Evolutionary conservation across 2,888 invertebrate genomes (phyloP), one percentile per base, ranked within the genome.

Genomic region (Acrobasis consociella): DNA sequence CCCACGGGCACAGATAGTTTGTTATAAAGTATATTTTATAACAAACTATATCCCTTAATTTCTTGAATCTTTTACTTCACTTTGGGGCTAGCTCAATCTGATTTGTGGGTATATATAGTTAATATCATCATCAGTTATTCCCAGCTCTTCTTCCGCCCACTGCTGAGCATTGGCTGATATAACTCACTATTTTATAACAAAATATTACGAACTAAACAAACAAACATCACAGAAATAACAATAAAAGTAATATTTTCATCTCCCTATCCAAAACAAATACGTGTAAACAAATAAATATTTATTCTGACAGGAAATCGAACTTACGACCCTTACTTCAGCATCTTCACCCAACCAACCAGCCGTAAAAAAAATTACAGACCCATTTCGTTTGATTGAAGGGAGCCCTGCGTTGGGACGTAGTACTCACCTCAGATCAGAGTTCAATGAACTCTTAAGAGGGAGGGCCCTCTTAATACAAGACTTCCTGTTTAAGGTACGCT

Each of bases 361-460:
- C 46, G 56, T 56, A n/a, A 56, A 56, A 56, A 56, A 56, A 56
- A 56, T 56, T 56, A 56, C 56, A 22, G 42, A 39, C 56, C 56
- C 42, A 56, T 56, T 56, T 17, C 22, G 22, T 22, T 56, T 39
- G 56, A 56, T 56, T 56, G 42, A 16, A 56, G 22, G 56, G 42
- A 42, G 42, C 42, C 38, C 38, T 37, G 38, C 22, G 22, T 46
- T 16, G 55, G 42, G 56, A 46, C 56, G 42, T 9, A 17, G 13
- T 42, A 42, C 56, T 55, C 38, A 55, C 56, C 46, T 56, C 17
- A 46, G 22, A 52, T 52, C 22, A 52, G 42, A 56, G 56, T 42
- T 56, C 56, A 56, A 46, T 56, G 56, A 42, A 56, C 56, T 11
- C 42, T 11, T 7, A 31, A 31, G 31, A 31, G 8, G 31, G 31